Evolutionary conservation across 1,140 invertebrate genomes (phyloP).

Genomic region (Copidosoma floridanum): DNA sequence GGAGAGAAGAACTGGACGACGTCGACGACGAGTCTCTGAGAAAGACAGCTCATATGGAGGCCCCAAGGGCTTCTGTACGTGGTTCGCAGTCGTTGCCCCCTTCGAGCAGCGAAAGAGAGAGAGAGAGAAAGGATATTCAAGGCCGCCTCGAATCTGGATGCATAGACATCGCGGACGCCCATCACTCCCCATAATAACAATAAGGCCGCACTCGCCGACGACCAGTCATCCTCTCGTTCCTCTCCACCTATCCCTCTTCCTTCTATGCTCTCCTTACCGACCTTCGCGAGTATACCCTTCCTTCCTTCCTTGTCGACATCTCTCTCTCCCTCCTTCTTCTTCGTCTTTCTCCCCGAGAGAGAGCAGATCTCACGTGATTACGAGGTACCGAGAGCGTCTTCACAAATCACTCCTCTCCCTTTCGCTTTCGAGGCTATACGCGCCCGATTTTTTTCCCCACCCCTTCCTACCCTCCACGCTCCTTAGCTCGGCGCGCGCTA

Average conservation of each 20-base stretch:
- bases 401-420: slow-evolving; percentile 49
- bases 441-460: slow-evolving; percentile 10
- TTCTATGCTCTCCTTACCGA: slow-evolving; percentile 11
- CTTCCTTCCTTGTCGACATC: slow-evolving; percentile 21
- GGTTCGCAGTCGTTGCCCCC: no score
- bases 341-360: slow-evolving; percentile 25
- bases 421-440: background rate
- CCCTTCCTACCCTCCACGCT: slow-evolving; percentile 2
- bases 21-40: background rate
- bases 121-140: slow-evolving; percentile 47
- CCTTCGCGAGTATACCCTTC: slow-evolving; percentile 8
- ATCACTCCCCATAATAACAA: slow-evolving; percentile 53
- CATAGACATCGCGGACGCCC: slow-evolving; percentile 48
- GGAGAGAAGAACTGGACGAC: background rate
- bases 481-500: slow-evolving; percentile 14
- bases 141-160: slow-evolving; percentile 49
- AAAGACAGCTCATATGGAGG: no score
- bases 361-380: slow-evolving; percentile 51
- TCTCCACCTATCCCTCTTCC: slow-evolving; percentile 11
- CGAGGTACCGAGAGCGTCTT: slow-evolving; percentile 43
- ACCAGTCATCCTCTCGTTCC: slow-evolving; percentile 34
- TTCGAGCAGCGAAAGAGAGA: no score
- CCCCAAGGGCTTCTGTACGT: background rate
- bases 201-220: slow-evolving; percentile 43
- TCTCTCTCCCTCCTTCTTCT: slow-evolving; percentile 12